Evolutionary conservation across 2,797 vertebrate species (phyloP).

Genomic region (Protosalanx chinensis): DNA sequence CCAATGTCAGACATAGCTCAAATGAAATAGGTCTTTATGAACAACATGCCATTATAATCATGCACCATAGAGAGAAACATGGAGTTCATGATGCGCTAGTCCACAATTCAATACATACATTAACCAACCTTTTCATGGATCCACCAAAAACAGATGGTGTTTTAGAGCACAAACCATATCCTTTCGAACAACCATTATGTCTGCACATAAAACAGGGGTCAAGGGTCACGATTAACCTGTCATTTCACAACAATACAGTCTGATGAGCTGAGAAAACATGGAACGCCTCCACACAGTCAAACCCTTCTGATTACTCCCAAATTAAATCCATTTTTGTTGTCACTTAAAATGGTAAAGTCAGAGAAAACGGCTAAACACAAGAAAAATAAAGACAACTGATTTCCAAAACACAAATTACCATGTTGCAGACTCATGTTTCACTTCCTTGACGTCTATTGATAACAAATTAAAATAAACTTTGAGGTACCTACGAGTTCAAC

Average conservation of each 20-base stretch:
- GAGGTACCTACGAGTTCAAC: neutral
- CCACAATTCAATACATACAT: conserved; percentile 34
- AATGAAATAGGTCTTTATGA: neutral
- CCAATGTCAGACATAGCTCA: neutral
- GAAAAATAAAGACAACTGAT: conserved; percentile 41
- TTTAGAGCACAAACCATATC: conserved; percentile 41
- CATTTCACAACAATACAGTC: conserved; percentile 71
- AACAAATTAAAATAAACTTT: conserved; percentile 6
- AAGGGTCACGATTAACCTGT: conserved; percentile 66
- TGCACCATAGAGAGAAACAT: conserved; percentile 27
- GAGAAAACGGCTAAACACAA: conserved; percentile 36
- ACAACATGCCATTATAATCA: conserved; percentile 36
- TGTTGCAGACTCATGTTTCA: conserved; percentile 41
- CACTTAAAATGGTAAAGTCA: conserved; percentile 46
- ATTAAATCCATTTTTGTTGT: conserved; percentile 64
- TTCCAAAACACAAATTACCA: conserved; percentile 51
- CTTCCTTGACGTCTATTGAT: conserved; percentile 54
- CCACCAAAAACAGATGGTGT: conserved; percentile 1
- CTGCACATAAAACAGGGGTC: conserved; percentile 52
- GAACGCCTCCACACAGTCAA: conserved; percentile 47
- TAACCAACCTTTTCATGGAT: conserved; percentile 36
- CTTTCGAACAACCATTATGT: conserved; percentile 60
- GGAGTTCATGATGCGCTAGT: conserved; percentile 19
- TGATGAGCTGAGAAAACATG: conserved; percentile 64
- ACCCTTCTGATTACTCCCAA: conserved; percentile 52